phyloP scores from a whole-genome alignment of 2,113 vertebrate species.

The Asarcornis scutulata region DNA sequence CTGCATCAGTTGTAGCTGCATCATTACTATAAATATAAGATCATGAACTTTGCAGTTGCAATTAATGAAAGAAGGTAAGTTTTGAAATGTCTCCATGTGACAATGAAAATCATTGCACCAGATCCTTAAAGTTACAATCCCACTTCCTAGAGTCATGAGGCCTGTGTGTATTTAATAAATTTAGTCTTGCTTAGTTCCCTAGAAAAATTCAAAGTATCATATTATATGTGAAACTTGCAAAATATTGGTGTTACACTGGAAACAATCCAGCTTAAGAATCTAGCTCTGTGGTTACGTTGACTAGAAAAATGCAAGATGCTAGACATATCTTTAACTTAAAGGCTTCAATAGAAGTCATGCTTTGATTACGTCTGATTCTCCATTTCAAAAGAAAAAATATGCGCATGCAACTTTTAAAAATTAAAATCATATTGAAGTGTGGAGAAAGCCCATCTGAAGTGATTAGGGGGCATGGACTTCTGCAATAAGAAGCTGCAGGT shows the following conservation, averaged over 20 bases:
- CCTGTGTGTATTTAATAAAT: neutral
- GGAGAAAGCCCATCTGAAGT: slow-evolving; percentile 46
- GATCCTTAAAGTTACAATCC: neutral
- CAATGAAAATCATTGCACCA: neutral
- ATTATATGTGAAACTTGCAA: neutral
- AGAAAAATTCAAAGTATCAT: neutral
- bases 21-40: neutral
- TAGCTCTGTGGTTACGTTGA: neutral
- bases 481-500: slow-evolving; percentile 28
- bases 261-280: neutral
- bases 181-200: neutral
- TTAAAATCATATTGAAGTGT: slow-evolving; percentile 35
- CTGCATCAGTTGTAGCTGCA: neutral
- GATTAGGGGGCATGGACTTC: slow-evolving; percentile 11
- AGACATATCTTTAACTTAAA: neutral
- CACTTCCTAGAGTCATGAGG: neutral
- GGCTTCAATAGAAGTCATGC: neutral
- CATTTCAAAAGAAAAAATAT: slow-evolving; percentile 59
- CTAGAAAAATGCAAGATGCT: neutral
- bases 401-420: slow-evolving; percentile 3
- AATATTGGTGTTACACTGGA: neutral
- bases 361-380: slow-evolving; percentile 37
- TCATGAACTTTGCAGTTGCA: neutral
- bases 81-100: neutral
- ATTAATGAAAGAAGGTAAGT: neutral